Base-by-base conservation (phyloP, 2,797 vertebrate genomes). In the Hoplostethus atlanticus region DNA sequence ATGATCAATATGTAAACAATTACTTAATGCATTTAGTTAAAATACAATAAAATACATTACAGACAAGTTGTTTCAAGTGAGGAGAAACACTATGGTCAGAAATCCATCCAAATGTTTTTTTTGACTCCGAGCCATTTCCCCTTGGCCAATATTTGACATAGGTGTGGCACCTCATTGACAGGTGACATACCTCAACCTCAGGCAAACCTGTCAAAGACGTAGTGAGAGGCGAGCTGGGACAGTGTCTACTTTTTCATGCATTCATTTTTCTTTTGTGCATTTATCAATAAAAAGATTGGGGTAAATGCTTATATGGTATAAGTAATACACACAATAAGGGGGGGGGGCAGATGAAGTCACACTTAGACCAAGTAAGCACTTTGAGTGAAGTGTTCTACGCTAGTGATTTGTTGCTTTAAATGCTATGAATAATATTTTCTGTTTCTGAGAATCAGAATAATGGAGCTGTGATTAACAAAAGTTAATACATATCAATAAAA, bases 361-460 rank as follows among this genome's bases (percentile, higher is more conserved):
- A 15, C 11, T 12, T 44, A 44, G 13, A 44, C 42, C 42, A 44
- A 44, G 12, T 44, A 44, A 50, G 9, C 42, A 44, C 9, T 13
- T 3, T 3, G 11, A 17, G 17, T n/a, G 1, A 50, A 17, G n/a
- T 50, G 47, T 17, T 44, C 12, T 13, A 44, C 42, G 11, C 3
- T 28, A 4, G 12, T 13, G 42, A 44, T 44, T 13, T 44, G 42
- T 44, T 13, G 42, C 42, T 42, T n/a, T 8, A 17, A 50, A n/a
- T 50, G 47, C 47, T 17, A 17, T 50, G 47, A 50, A n/a, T 17
- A 50, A 17, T 25, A 44, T 56, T 25, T 64, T 64, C 59, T 55
- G 25, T 28, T 28, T 28, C 31, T 56, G 12, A 64, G 54, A 81
- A 80, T 80, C 21, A 68, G 75, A 88, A 82, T 79, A 89, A 80